Conservation (phyloP, 2,797 vertebrate species). For the Naso thynnoides region DNA sequence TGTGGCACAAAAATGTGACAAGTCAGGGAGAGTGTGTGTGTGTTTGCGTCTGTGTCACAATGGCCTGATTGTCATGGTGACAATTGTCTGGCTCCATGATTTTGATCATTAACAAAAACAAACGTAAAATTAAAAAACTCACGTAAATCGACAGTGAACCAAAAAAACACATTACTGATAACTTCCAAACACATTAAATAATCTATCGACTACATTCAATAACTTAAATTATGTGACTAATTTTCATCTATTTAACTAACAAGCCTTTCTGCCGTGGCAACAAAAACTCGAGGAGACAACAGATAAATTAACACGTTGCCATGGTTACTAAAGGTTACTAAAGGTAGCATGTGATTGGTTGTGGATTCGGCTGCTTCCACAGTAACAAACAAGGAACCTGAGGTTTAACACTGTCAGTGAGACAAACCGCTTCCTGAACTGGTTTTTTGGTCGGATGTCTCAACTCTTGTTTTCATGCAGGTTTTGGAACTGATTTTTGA, state of each 20-base stretch:
- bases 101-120: slow-evolving; percentile 19
- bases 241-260: not conserved
- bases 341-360: slow-evolving; percentile 9
- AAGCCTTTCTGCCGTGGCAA: not conserved
- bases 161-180: not conserved
- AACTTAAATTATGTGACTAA: not conserved
- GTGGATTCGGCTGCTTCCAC: not conserved
- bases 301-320: not conserved
- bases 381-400: not conserved
- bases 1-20: slow-evolving; percentile 10
- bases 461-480: too few species aligned
- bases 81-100: slow-evolving; percentile 6
- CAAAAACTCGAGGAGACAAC: not conserved
- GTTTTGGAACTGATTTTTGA: not conserved
- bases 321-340: slow-evolving; percentile 9
- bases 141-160: slow-evolving; percentile 27
- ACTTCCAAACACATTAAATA: not conserved
- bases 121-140: slow-evolving; percentile 32
- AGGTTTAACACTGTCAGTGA: not conserved
- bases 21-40: too few species aligned
- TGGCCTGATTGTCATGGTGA: not conserved
- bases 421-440: not conserved
- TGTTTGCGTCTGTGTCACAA: not conserved
- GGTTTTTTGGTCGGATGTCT: not conserved
- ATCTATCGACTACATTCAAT: not conserved